A percentile compares a stretch with the other conserved stretches of the same genome.
Conservation (phyloP, 2,797 vertebrate genomes). For the Etheostoma nigrum region DNA sequence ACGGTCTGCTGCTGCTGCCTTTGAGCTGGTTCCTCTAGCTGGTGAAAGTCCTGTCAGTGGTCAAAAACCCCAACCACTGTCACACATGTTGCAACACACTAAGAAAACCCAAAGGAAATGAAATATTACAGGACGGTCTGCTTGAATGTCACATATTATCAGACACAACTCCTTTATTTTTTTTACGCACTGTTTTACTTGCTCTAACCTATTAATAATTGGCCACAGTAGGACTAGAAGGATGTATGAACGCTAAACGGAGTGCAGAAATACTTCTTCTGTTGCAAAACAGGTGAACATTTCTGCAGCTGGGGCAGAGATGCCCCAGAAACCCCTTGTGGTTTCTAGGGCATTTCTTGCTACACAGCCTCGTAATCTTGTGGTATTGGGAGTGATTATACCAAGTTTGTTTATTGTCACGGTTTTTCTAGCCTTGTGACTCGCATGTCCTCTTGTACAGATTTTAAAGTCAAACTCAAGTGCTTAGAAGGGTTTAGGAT, state of each 20-base stretch:
- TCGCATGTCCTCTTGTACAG: constrained; percentile 58
- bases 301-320: constrained; percentile 33
- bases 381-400: constrained; percentile 79
- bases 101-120: constrained; percentile 41
- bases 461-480: constrained; percentile 57
- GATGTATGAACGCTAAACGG: constrained; percentile 13
- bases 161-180: constrained; percentile 9
- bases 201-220: background rate
- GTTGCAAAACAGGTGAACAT: constrained; percentile 40
- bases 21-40: constrained; percentile 46
- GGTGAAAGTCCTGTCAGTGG: constrained; percentile 70
- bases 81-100: constrained; percentile 56
- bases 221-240: background rate
- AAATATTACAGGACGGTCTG: constrained; percentile 27
- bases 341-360: constrained; percentile 79
- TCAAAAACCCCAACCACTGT: constrained; percentile 74
- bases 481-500: constrained; percentile 51
- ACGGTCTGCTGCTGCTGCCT: constrained; percentile 64
- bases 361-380: constrained; percentile 78
- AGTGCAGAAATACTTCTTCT: constrained; percentile 18
- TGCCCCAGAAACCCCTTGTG: constrained; percentile 57
- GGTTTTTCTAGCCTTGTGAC: constrained; percentile 59
- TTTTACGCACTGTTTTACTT: constrained; percentile 13
- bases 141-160: constrained; percentile 23
- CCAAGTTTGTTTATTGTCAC: constrained; percentile 77